These are phyloP conservation scores for Augochlora pura DNA, from an alignment of 1,140 invertebrate genomes.

Conservation along the genomic window DNA sequence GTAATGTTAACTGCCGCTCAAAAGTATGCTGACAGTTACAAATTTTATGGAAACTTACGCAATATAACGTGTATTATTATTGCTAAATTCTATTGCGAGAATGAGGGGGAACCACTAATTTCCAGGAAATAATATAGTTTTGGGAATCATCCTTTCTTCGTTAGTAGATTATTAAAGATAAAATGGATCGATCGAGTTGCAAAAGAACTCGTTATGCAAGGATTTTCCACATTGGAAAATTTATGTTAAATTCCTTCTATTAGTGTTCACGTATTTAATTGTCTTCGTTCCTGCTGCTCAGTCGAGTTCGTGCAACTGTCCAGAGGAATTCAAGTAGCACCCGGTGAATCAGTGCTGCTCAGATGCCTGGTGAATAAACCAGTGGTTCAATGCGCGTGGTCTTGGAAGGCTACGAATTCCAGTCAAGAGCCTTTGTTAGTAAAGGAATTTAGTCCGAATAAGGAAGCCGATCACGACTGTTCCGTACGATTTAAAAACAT, in stretches of 20 bases:
- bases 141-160: no score
- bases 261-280: neutral
- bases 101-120: no score
- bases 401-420: conserved; percentile 74
- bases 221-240: neutral
- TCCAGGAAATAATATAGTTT: no score
- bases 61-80: no score
- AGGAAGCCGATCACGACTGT: conserved; percentile 76
- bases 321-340: conserved; percentile 75
- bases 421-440: conserved; percentile 71
- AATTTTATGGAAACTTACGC: no score
- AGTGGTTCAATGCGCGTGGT: conserved; percentile 78
- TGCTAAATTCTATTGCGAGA: no score
- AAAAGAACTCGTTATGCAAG: no score
- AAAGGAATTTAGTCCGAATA: conserved; percentile 74
- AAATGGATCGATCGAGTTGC: no score
- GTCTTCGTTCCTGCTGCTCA: conserved; percentile 39
- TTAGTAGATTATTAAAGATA: no score
- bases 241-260: neutral
- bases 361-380: conserved; percentile 76
- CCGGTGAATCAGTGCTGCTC: conserved; percentile 75
- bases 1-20: no score
- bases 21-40: no score
- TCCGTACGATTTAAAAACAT: conserved; percentile 77
- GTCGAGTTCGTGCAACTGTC: conserved; percentile 78